Evolutionary conservation across 2,797 vertebrate species (phyloP).

Genomic region (Acanthurus lineatus): DNA sequence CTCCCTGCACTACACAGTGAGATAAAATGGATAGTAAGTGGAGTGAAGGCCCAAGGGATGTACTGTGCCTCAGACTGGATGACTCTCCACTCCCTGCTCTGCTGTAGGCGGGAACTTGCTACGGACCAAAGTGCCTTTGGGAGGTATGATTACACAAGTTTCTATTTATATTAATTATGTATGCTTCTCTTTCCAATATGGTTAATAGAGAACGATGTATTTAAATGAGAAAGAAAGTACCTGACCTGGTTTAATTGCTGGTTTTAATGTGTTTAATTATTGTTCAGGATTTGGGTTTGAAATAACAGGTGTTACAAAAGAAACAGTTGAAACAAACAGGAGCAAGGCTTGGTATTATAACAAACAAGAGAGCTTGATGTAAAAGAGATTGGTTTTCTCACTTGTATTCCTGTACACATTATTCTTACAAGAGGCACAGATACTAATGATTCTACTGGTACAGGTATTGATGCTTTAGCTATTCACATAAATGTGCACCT

Average conservation of each 20-base stretch:
- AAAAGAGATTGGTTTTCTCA: background rate
- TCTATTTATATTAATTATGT: slow-evolving; percentile 17
- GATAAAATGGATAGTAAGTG: slow-evolving; percentile 40
- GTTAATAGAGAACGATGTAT: slow-evolving; percentile 1
- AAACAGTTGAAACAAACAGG: slow-evolving; percentile 33
- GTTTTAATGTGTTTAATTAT: slow-evolving; percentile 26
- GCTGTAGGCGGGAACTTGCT: slow-evolving; percentile 54
- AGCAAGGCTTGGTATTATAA: slow-evolving; percentile 64
- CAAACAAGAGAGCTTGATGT: slow-evolving; percentile 2
- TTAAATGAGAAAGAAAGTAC: slow-evolving; percentile 12
- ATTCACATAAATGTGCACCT: background rate
- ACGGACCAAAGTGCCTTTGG: slow-evolving; percentile 76
- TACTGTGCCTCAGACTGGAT: slow-evolving; percentile 32
- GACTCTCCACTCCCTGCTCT: slow-evolving; percentile 32
- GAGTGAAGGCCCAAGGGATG: slow-evolving; percentile 22
- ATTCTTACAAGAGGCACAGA: slow-evolving; percentile 11
- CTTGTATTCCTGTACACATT: background rate
- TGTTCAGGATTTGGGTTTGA: slow-evolving; percentile 9
- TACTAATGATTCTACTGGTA: background rate
- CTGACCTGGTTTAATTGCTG: slow-evolving; percentile 30
- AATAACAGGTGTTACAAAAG: slow-evolving; percentile 5
- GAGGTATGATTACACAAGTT: slow-evolving; percentile 49
- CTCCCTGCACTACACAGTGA: slow-evolving; percentile 22
- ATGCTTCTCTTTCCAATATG: slow-evolving; percentile 7
- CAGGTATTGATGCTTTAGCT: background rate